Evolutionary conservation across 2,888 invertebrate species (phyloP), one percentile per base, ranked within the genome.

Genomic region (Tachina fera): DNA sequence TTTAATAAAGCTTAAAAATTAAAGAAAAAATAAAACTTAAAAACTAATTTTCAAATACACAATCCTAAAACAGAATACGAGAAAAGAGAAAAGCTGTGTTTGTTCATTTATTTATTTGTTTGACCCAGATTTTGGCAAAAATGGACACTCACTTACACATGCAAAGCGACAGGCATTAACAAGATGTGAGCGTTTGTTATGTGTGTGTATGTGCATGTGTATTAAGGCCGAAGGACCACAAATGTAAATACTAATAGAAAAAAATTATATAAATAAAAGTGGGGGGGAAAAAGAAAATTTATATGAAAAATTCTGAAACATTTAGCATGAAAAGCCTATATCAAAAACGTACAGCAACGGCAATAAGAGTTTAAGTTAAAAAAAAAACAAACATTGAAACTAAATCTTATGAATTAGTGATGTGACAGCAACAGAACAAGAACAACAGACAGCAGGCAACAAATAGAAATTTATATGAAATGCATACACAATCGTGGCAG

Each of bases 371-470:
- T 61, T 19, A 31, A 22, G 41, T 49, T 13, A 47, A n/a, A 68
- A 45, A 61, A 58, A 31, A 16, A 0, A 16, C 1, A 9, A 60
- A 47, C 16, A 31, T 14, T 78, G 63, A 58, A 85, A 78, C 85
- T 74, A 83, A 83, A 86, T 86, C 86, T 80, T 80, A 83, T 86
- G 83, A 86, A 86, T 86, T 83, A 83, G 83, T 86, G 79, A 86
- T 86, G 86, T 86, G 86, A 83, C 86, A 86, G 79, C 86, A 83
- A 53, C 83, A 77, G 83, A 77, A 83, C 16, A 51, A 76, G 70
- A 65, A 65, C 65, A 72, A 77, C 74, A 74, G 72, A 43, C 75
- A 70, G 45, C 74, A 49, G 65, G 67, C 81, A 68, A 58, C 63
- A 76, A 71, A 71, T 31, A 49, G 53, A 72, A 72, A 78, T 51